Conservation (phyloP, 1,140 invertebrate species). For the Apis florea region DNA sequence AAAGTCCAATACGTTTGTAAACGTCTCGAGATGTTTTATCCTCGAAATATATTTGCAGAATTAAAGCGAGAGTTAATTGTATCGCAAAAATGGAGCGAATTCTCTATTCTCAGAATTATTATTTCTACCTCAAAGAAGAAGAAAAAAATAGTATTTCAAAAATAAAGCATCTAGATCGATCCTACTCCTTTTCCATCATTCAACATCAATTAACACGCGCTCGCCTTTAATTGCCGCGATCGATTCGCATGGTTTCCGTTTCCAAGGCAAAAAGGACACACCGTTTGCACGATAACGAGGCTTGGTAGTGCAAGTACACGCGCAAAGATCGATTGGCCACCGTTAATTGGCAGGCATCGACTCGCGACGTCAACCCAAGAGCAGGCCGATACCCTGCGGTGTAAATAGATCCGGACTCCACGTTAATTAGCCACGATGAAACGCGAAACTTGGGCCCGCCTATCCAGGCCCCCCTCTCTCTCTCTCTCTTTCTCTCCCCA, state of each 20-base stretch:
- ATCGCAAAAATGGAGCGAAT: neutral
- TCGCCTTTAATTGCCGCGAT: slow-evolving; percentile 28
- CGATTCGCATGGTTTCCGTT: neutral
- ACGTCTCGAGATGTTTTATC: too few species aligned
- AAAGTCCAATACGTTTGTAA: too few species aligned
- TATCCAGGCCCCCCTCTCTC: neutral
- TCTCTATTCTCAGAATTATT: neutral
- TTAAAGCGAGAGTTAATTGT: too few species aligned
- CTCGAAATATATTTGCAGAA: too few species aligned
- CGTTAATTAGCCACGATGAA: slow-evolving; percentile 66
- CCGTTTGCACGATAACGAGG: slow-evolving; percentile 6
- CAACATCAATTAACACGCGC: slow-evolving; percentile 24
- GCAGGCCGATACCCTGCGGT: slow-evolving; percentile 52
- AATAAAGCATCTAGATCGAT: neutral
- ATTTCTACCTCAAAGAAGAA: too few species aligned
- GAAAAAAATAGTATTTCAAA: too few species aligned
- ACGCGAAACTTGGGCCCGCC: slow-evolving; percentile 3
- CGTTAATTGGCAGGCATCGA: slow-evolving; percentile 65
- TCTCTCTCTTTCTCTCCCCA: slow-evolving; percentile 12
- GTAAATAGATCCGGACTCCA: slow-evolving; percentile 60
- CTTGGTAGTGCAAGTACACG: neutral
- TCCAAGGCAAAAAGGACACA: slow-evolving; percentile 8
- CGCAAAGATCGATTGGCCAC: slow-evolving; percentile 63
- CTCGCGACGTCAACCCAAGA: slow-evolving; percentile 40
- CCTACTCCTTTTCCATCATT: neutral